phyloP scores from a whole-genome alignment of 2,888 invertebrate genomes.

The Melieria picta region DNA sequence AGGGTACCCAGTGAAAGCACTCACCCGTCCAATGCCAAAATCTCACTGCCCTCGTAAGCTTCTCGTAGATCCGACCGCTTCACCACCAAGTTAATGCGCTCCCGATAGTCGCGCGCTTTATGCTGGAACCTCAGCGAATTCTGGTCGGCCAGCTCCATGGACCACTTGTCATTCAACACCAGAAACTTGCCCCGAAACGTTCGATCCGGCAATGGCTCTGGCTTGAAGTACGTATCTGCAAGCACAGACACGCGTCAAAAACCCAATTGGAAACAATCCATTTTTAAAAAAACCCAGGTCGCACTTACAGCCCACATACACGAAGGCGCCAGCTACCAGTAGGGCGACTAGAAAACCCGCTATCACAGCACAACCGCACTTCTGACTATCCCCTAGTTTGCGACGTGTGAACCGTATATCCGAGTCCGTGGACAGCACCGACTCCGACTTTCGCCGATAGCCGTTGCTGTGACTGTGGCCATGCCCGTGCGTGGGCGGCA shows the following conservation, averaged over 20 bases:
- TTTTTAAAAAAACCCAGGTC: not conserved
- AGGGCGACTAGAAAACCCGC: constrained; percentile 84
- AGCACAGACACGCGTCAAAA: not conserved
- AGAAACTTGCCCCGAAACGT: constrained; percentile 85
- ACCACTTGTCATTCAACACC: constrained; percentile 76
- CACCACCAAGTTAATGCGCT: constrained; percentile 79
- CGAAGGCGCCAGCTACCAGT: constrained; percentile 75
- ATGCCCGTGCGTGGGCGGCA: constrained; percentile 40
- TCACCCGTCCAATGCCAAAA: constrained; percentile 87
- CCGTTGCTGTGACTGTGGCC: constrained; percentile 49
- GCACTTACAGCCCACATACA: constrained; percentile 73
- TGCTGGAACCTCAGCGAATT: constrained; percentile 77
- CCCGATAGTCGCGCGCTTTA: constrained; percentile 78
- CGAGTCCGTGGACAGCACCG: constrained; percentile 86
- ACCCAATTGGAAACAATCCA: not conserved
- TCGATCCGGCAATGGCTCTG: constrained; percentile 78
- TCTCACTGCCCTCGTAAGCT: constrained; percentile 82
- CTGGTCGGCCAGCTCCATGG: constrained; percentile 74
- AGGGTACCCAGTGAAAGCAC: constrained; percentile 43
- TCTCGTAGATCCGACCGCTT: constrained; percentile 78
- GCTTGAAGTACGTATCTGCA: constrained; percentile 64
- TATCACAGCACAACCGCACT: constrained; percentile 87
- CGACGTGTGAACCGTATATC: constrained; percentile 89
- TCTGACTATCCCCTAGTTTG: constrained; percentile 84
- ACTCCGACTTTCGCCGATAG: constrained; percentile 71